These are phyloP conservation scores for Drosophila jambulina DNA, from an alignment of 1,140 invertebrate species.

Conservation along the genomic window DNA sequence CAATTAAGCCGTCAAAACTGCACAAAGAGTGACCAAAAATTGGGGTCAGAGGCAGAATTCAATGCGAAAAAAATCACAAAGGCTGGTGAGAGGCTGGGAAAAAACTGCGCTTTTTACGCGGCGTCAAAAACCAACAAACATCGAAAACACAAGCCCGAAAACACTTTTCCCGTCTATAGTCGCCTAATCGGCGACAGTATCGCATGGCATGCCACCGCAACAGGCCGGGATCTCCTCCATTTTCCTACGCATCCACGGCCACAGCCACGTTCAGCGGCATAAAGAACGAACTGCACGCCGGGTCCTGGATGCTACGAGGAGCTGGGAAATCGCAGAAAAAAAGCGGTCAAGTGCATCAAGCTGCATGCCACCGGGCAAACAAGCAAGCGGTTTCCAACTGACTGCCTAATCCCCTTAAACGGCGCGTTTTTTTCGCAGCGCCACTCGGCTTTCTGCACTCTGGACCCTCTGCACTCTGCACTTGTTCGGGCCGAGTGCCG, in stretches of 20 bases:
- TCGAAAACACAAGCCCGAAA: slow-evolving; percentile 69
- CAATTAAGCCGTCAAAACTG: slow-evolving; percentile 74
- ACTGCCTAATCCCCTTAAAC: slow-evolving; percentile 82
- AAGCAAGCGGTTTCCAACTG: slow-evolving; percentile 79
- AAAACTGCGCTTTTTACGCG: slow-evolving; percentile 62
- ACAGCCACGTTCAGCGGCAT: slow-evolving; percentile 9
- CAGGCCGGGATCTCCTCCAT: slow-evolving; percentile 6
- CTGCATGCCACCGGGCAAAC: slow-evolving; percentile 80
- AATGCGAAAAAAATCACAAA: slow-evolving; percentile 17
- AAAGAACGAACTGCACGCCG: slow-evolving; percentile 54
- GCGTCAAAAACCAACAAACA: slow-evolving; percentile 79
- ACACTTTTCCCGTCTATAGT: slow-evolving; percentile 80
- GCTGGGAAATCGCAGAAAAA: slow-evolving; percentile 44
- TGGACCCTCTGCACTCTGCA: slow-evolving; percentile 49
- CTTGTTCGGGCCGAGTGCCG: slow-evolving; percentile 61
- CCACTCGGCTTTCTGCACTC: slow-evolving; percentile 42
- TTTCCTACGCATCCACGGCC: slow-evolving; percentile 37
- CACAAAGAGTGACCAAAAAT: slow-evolving; percentile 55
- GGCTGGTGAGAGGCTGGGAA: slow-evolving; percentile 12
- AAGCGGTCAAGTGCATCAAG: slow-evolving; percentile 79
- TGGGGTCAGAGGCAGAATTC: slow-evolving; percentile 9
- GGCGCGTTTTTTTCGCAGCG: slow-evolving; percentile 65
- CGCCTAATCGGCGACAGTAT: slow-evolving; percentile 81
- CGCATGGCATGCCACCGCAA: slow-evolving; percentile 54
- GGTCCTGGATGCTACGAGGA: slow-evolving; percentile 3